Base-by-base conservation (phyloP, 2,888 invertebrate genomes). In the Teleiodes luculella region DNA sequence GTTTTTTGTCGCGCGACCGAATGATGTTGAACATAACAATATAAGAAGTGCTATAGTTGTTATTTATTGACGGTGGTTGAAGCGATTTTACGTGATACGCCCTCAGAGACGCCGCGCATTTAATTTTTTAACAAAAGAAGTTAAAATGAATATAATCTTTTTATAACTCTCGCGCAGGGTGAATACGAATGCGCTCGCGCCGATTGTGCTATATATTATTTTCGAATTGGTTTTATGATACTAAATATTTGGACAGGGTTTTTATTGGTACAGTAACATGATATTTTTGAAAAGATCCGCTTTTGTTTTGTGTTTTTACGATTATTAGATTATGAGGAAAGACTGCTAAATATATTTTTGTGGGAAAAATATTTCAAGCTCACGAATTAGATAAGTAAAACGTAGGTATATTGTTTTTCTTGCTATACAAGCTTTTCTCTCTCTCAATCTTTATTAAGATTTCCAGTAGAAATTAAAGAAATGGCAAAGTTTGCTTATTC, bases 231-330 rank as follows among this genome's bases (percentile, higher is more conserved):
- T 83, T 87, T 88, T 86, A 85, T 87, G 83, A 80, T 82, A 81
- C 80, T 72, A 88, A 88, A 89, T 88, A 86, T 88, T 89, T 88
- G 83, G 87, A 89, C 87, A 84, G 72, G 80, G 82, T 75, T 86
- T 84, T 85, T 83, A 86, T 85, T 76, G 79, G 75, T 68, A 63
- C 62, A 66, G 88, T 86, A 88, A 89, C 82, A 69, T 87, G 89
- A 89, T 89, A 88, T 84, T 86, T 87, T 86, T 70, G 71, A 59
- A 7, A 64, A 72, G 74, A 74, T 76, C 72, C 68, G 68, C 76
- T 77, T 79, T 80, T 78, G 76, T 83, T 83, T 80, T 63, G 73
- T 72, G 66, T 70, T 83, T 86, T 86, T 86, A 86, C 76, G 80
- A 77, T 81, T 78, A 75, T 79, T 78, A 66, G 72, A 72, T 77